These are phyloP conservation scores for Tetraodon nigroviridis DNA, from an alignment of 2,113 vertebrate species.

Conservation along the genomic window DNA sequence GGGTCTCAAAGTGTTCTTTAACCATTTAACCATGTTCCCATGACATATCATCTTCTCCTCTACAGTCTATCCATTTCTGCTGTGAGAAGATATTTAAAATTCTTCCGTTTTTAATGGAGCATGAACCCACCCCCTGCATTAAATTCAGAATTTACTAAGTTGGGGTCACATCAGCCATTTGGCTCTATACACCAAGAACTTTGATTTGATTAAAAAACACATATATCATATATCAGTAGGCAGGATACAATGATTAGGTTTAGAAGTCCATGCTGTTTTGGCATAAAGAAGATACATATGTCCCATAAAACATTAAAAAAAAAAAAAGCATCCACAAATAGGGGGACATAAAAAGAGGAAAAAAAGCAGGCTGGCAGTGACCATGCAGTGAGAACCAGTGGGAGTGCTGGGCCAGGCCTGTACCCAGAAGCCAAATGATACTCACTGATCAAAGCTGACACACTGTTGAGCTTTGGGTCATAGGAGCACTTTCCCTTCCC, in stretches of 20 bases:
- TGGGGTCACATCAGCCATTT: no score
- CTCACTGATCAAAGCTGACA: conserved; percentile 97
- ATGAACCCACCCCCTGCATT: no score
- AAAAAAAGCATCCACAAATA: conserved; percentile 1
- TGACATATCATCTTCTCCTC: no score
- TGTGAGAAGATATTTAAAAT: no score
- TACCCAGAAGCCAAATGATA: conserved; percentile 47
- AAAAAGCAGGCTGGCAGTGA: conserved; percentile 12
- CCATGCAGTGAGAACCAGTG: background rate
- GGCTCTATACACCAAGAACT: no score
- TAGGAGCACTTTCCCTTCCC: conserved; percentile 98
- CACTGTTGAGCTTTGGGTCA: conserved; percentile 95
- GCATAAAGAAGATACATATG: conserved; percentile 16
- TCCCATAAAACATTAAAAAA: conserved; percentile 1
- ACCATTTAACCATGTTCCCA: no score
- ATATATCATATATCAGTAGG: background rate
- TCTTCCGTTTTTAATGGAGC: no score
- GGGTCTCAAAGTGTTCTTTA: no score
- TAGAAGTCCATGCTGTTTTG: conserved; percentile 13
- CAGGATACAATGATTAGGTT: conserved; percentile 30
- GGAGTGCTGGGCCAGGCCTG: conserved; percentile 2
- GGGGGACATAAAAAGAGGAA: no score
- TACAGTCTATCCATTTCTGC: no score
- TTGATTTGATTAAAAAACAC: no score
- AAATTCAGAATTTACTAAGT: no score